Evolutionary conservation across 2,888 invertebrate species (phyloP).

Genomic region (Drosophila melanosoma): DNA sequence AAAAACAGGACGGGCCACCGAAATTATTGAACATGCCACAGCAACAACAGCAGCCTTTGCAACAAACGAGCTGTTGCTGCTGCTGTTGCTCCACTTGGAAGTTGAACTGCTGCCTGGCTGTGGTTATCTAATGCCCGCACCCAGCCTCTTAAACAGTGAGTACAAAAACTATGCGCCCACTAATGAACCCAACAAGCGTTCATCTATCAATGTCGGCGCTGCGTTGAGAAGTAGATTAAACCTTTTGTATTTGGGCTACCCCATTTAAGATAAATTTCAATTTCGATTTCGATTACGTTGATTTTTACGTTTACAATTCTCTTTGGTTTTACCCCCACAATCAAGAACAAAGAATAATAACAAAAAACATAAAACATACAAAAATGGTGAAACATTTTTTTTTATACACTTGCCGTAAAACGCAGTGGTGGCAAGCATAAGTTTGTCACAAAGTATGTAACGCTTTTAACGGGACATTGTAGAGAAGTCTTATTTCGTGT

Average conservation of each 20-base stretch:
- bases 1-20: slow-evolving; percentile 77
- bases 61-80: slow-evolving; percentile 46
- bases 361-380: slow-evolving; percentile 9
- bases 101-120: slow-evolving; percentile 15
- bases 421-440: background rate
- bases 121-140: slow-evolving; percentile 69
- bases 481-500: background rate
- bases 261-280: slow-evolving; percentile 57
- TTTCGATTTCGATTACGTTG: slow-evolving; percentile 41
- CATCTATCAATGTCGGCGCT: slow-evolving; percentile 79
- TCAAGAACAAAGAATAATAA: slow-evolving; percentile 73
- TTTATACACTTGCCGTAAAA: background rate
- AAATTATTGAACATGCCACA: slow-evolving; percentile 75
- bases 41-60: slow-evolving; percentile 8
- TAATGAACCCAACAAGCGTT: slow-evolving; percentile 68
- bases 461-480: background rate
- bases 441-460: background rate
- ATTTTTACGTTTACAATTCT: slow-evolving; percentile 61
- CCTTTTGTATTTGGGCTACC: slow-evolving; percentile 52
- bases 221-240: slow-evolving; percentile 60
- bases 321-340: slow-evolving; percentile 69
- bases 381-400: slow-evolving; percentile 70
- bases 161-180: slow-evolving; percentile 73
- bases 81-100: slow-evolving; percentile 54
- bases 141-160: slow-evolving; percentile 62